Evolutionary conservation across 2,797 vertebrate genomes (phyloP).

Genomic region (Lutjanus argentimaculatus): DNA sequence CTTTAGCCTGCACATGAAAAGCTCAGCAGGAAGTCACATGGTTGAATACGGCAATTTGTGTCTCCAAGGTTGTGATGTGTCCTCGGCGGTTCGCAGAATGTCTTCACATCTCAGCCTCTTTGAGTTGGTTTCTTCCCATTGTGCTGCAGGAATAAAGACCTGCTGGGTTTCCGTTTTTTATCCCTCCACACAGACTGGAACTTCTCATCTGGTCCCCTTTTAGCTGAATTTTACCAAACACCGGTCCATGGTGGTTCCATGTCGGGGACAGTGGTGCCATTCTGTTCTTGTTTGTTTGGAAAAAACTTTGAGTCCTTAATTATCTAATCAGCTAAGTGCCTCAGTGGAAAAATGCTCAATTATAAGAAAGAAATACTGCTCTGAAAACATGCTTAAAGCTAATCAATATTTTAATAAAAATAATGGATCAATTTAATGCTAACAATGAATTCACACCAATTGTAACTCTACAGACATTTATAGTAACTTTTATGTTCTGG

Average conservation of each 20-base stretch:
- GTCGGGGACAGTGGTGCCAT: not conserved
- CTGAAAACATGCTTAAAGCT: too few species aligned
- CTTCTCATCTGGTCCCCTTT: constrained; percentile 21
- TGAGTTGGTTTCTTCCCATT: constrained; percentile 63
- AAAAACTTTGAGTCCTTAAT: too few species aligned
- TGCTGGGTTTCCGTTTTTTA: constrained; percentile 5
- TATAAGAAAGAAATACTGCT: too few species aligned
- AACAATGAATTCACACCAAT: too few species aligned
- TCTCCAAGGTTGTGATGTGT: constrained; percentile 66
- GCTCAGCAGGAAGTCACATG: constrained; percentile 70
- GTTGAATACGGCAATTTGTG: constrained; percentile 74
- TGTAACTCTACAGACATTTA: too few species aligned
- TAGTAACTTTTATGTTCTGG: too few species aligned
- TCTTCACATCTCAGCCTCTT: constrained; percentile 72
- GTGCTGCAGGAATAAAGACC: constrained; percentile 62
- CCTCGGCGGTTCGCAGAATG: constrained; percentile 51
- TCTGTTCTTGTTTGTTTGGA: not conserved
- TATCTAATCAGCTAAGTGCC: too few species aligned
- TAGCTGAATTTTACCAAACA: not conserved
- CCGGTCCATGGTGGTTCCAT: not conserved
- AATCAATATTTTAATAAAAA: too few species aligned
- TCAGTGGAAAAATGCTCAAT: too few species aligned
- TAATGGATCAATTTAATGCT: too few species aligned
- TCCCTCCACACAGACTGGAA: constrained; percentile 14
- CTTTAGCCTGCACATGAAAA: constrained; percentile 73